Base-by-base conservation (phyloP, 2,888 invertebrate genomes). In the Spialia ferax region DNA sequence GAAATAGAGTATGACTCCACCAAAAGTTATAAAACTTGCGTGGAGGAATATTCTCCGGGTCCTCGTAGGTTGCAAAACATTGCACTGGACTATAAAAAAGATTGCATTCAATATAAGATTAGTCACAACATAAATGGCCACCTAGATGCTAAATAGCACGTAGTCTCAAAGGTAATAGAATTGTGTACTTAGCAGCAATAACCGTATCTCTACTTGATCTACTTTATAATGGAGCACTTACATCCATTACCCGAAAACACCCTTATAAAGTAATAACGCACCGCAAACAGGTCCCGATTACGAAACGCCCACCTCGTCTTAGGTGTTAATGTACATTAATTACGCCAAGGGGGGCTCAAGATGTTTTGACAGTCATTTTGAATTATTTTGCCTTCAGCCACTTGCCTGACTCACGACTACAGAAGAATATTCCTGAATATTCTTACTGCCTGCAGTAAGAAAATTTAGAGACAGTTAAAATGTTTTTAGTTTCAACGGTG, bases 291-390 rank as follows among this genome's bases (percentile, higher is more conserved):
- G 76, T 80, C 76, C 78, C 77, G 75, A 85, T 87, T 82, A 87
- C 86, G 86, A 86, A 88, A 85, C 79, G 71, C 82, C 81, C 76
- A 77, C 75, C 81, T 81, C 82, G 80, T 84, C 86, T 85, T 82
- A 85, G 85, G 84, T 88, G 88, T 86, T 89, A 89, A 90, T 87
- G 84, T 82, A 80, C 86, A 88, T 88, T 87, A 86, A 89, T 88
- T 88, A 86, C 86, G 77, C 78, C 68, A 75, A 74, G 77, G 77
- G 77, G 77, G 71, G 75, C 77, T 81, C 76, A 84, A 85, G 85
- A 83, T 86, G 85, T 85, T 85, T 82, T 85, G 87, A 88, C 88
- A 87, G 77, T 80, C 76, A 77, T 77, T 83, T 80, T 81, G 83
- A 85, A 83, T 85, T 84, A 84, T 79, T 78, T 74, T 61, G 71